These are phyloP conservation scores for Leucopsar rothschildi DNA, from an alignment of 2,113 vertebrate species.

Conservation along the genomic window DNA sequence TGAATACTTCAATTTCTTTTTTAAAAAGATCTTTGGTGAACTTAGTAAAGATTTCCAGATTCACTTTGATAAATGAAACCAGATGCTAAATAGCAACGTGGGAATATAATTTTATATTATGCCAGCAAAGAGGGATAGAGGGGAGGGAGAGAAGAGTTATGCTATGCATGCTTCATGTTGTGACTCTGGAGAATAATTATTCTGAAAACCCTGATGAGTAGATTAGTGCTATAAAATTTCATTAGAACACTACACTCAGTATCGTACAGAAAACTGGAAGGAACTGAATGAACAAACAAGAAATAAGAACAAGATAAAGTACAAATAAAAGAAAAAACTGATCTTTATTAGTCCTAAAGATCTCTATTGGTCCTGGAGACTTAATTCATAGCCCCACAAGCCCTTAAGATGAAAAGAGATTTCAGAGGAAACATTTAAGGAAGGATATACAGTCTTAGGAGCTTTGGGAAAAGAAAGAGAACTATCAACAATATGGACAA, in stretches of 20 bases:
- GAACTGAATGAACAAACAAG: not conserved
- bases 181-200: not conserved
- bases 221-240: not conserved
- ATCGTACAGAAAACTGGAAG: not conserved
- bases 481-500: not conserved
- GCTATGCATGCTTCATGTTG: not conserved
- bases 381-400: not conserved
- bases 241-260: not conserved
- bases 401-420: not conserved
- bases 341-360: not conserved
- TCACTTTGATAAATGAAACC: not conserved
- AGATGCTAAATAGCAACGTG: not conserved
- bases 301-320: not conserved
- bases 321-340: not conserved
- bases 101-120: conserved; percentile 2
- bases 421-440: not conserved
- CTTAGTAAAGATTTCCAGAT: not conserved
- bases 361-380: not conserved
- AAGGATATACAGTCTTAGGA: not conserved
- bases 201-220: not conserved
- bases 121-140: not conserved
- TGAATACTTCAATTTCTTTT: not conserved
- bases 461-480: not conserved
- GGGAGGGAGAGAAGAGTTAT: not conserved
- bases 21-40: not conserved